A percentile compares a stretch with the other conserved stretches of the same genome.
These are phyloP conservation scores for Azorinus chamasolen DNA, from an alignment of 2,888 invertebrate species.

Conservation along the genomic window DNA sequence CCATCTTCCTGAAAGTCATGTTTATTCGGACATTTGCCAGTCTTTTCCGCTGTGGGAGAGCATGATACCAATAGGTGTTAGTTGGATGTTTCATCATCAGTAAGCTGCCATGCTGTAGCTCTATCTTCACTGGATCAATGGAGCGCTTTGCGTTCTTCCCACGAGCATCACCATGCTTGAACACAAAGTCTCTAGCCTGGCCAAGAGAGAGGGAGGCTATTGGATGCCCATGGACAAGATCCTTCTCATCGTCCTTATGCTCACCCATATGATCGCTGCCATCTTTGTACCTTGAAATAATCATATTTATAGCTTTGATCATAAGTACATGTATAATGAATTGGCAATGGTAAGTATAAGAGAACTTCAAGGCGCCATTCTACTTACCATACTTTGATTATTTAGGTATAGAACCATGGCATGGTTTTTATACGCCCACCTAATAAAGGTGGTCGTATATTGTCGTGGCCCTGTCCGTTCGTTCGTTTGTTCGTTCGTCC, in stretches of 20 bases:
- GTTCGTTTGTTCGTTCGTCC: too few species aligned
- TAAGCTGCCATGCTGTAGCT: conserved; percentile 90
- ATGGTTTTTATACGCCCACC: too few species aligned
- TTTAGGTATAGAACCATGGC: too few species aligned
- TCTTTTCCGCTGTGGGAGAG: conserved; percentile 89
- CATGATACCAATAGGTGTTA: conserved; percentile 91
- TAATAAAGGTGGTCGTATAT: too few species aligned
- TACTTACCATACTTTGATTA: too few species aligned
- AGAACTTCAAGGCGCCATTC: background rate
- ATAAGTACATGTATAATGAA: background rate
- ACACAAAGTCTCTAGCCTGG: conserved; percentile 89
- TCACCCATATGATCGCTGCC: conserved; percentile 91
- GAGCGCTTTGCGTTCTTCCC: conserved; percentile 84
- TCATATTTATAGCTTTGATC: background rate
- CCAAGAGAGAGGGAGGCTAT: conserved; percentile 91
- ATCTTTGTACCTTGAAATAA: conserved; percentile 89
- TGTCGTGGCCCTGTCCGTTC: too few species aligned
- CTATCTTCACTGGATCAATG: conserved; percentile 87
- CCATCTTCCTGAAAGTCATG: conserved; percentile 86
- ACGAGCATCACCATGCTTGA: conserved; percentile 88
- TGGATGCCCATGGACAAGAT: conserved; percentile 89
- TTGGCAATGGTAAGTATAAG: too few species aligned
- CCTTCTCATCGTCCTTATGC: conserved; percentile 91
- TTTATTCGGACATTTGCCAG: conserved; percentile 89
- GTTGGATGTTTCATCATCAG: conserved; percentile 91